Evolutionary conservation across 1,140 invertebrate genomes (phyloP).

Genomic region (Eufriesea mexicana): DNA sequence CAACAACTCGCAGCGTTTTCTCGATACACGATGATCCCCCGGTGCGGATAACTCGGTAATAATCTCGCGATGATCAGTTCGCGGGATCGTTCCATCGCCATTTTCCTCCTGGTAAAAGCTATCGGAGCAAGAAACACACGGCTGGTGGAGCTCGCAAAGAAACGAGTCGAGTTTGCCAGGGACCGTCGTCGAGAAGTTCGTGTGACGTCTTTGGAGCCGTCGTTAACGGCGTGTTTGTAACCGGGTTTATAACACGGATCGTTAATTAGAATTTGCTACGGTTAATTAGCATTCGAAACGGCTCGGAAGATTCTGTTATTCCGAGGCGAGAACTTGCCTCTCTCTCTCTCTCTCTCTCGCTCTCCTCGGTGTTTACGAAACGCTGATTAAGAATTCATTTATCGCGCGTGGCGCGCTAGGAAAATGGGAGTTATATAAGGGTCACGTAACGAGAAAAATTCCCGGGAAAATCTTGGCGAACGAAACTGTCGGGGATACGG

Average conservation of each 20-base stretch:
- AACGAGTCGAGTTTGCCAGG: neutral
- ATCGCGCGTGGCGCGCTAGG: neutral
- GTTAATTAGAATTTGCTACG: constrained; percentile 15
- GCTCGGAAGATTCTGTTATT: neutral
- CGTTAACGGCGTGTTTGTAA: neutral
- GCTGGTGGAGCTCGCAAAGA: neutral
- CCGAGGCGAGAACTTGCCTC: constrained; percentile 3
- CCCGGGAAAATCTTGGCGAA: neutral
- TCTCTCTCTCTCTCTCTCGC: no score
- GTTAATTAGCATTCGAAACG: constrained; percentile 30
- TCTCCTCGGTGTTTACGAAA: neutral
- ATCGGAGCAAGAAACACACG: neutral
- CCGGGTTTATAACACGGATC: neutral
- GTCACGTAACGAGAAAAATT: neutral
- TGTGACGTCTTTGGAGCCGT: neutral
- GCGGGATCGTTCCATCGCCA: neutral
- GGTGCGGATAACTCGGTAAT: neutral
- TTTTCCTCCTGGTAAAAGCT: neutral
- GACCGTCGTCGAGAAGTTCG: neutral
- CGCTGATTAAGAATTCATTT: constrained; percentile 7
- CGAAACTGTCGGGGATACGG: neutral
- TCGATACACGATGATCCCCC: neutral
- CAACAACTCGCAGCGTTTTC: no score
- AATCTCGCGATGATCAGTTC: constrained; percentile 3
- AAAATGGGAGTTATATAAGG: neutral